phyloP scores from a whole-genome alignment of 2,113 vertebrate species.

The Emydura subglobosa region DNA sequence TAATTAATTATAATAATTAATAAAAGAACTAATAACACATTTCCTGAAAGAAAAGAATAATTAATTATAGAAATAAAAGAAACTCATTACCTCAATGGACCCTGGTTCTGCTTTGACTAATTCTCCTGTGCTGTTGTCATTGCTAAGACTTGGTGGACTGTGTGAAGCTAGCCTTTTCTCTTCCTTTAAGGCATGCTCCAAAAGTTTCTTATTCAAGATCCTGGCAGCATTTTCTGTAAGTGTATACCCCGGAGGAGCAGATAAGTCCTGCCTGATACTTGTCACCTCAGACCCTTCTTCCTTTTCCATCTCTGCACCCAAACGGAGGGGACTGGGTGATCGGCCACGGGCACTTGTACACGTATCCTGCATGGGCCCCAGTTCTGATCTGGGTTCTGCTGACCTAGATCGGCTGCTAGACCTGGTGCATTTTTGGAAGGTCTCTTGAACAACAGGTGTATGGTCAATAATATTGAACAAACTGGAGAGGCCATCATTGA shows the following conservation, averaged over 20 bases:
- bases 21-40: not conserved
- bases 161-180: constrained; percentile 83
- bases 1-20: not conserved
- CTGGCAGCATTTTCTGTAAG: constrained; percentile 92
- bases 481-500: constrained; percentile 97
- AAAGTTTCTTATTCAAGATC: constrained; percentile 93
- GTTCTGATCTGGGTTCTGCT: constrained; percentile 78
- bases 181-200: constrained; percentile 92
- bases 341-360: constrained; percentile 83
- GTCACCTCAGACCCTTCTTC: constrained; percentile 88
- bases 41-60: constrained; percentile 66
- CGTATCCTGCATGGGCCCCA: constrained; percentile 82
- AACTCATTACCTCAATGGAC: constrained; percentile 92
- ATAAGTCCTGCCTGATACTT: constrained; percentile 91
- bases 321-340: constrained; percentile 92
- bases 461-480: constrained; percentile 99
- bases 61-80: constrained; percentile 66
- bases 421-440: constrained; percentile 87
- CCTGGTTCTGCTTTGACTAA: constrained; percentile 82
- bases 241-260: constrained; percentile 92
- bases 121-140: constrained; percentile 80
- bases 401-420: constrained; percentile 88
- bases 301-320: constrained; percentile 85
- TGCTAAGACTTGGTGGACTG: constrained; percentile 73
- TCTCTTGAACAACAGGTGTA: constrained; percentile 87